Percentiles rank a stretch among this genome's conserved stretches.
Conservation (phyloP, 2,113 vertebrate species). For the Archocentrus centrarchus region DNA sequence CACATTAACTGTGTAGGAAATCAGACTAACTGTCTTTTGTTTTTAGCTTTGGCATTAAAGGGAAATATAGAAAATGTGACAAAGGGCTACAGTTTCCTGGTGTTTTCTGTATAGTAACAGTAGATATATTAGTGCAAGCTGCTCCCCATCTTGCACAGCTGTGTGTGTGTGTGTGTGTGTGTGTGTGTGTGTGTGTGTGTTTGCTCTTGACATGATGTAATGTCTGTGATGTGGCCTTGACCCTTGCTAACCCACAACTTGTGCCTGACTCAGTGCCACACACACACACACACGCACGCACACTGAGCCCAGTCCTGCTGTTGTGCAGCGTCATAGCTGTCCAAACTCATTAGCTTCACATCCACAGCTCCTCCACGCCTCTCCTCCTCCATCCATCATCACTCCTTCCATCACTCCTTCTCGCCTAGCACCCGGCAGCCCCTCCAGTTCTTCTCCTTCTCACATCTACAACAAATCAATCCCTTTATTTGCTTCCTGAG, state of each 20-base stretch:
- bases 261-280: slow-evolving; percentile 24
- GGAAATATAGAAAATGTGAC: neutral
- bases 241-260: slow-evolving; percentile 47
- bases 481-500: slow-evolving; percentile 67
- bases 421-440: slow-evolving; percentile 40
- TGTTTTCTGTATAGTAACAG: neutral
- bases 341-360: slow-evolving; percentile 72
- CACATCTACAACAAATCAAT: slow-evolving; percentile 74
- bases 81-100: neutral
- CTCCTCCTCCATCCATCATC: slow-evolving; percentile 71
- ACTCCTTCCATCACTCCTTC: slow-evolving; percentile 60
- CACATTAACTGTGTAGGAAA: neutral
- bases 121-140: neutral
- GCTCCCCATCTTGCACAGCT: slow-evolving; percentile 19
- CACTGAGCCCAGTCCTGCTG: slow-evolving; percentile 33
- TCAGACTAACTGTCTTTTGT: neutral
- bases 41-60: neutral
- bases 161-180: neutral
- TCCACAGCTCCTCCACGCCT: slow-evolving; percentile 54
- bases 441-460: slow-evolving; percentile 55
- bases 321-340: slow-evolving; percentile 66
- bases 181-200: neutral
- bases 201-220: slow-evolving; percentile 55
- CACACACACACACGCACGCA: neutral
- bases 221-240: slow-evolving; percentile 65